Percentiles rank a stretch among this genome's conserved stretches.
Evolutionary conservation across 2,797 vertebrate genomes (phyloP).

Genomic region (Phalloptychus januarius): DNA sequence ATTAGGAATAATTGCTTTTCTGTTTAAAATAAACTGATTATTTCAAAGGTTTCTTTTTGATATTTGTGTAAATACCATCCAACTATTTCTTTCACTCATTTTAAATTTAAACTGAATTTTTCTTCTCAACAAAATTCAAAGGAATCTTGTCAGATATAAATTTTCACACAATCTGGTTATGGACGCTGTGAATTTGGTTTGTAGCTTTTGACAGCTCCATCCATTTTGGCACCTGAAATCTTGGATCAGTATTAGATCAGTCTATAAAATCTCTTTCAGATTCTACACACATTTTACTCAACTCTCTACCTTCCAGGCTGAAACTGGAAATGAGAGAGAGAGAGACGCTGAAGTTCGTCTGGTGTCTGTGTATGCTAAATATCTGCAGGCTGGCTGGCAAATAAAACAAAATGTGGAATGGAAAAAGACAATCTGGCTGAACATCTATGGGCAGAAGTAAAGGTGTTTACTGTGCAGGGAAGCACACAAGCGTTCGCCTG

Average conservation of each 20-base stretch:
- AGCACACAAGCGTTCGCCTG: conserved; percentile 14
- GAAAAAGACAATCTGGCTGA: conserved; percentile 26
- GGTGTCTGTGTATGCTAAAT: conserved; percentile 19
- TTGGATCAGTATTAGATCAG: not conserved
- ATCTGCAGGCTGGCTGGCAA: conserved; percentile 26
- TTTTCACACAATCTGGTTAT: not conserved
- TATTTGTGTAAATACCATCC: not conserved
- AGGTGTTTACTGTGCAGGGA: conserved; percentile 31
- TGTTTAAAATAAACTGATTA: not conserved
- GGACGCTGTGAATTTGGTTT: not conserved
- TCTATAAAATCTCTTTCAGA: not conserved
- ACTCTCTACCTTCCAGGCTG: not conserved
- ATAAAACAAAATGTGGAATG: conserved; percentile 18
- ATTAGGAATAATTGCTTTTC: not conserved
- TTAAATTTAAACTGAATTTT: not conserved
- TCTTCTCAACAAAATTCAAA: not conserved
- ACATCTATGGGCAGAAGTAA: conserved; percentile 22
- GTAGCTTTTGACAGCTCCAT: not conserved
- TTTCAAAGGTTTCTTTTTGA: not conserved
- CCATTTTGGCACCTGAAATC: not conserved
- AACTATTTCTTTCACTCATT: not conserved
- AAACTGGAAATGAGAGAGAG: not conserved
- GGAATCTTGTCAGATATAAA: not conserved
- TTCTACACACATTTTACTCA: conserved; percentile 5
- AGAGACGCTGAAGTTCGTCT: conserved; percentile 12